Evolutionary conservation across 2,888 invertebrate genomes (phyloP), one percentile per base, ranked within the genome.

Genomic region (Drosophila nigricruria): DNA sequence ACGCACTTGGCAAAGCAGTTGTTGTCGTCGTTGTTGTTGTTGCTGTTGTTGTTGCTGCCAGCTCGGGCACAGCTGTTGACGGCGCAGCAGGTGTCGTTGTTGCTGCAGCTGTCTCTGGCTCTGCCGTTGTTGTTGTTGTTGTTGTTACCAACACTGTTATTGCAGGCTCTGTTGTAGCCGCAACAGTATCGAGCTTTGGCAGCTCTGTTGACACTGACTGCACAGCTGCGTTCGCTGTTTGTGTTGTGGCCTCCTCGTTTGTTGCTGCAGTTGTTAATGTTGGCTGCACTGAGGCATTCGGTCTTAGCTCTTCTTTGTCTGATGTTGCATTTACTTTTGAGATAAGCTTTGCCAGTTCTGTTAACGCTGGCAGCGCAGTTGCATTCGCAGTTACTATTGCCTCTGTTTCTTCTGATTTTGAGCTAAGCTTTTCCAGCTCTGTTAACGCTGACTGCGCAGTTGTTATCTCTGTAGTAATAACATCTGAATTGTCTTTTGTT

Each of bases 61-160:
- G 40, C 53, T 60, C 60, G n/a, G 68, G 42, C 50, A 57, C 72
- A 81, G 70, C 70, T 73, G 80, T 65, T 70, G 65, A n/a, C 49
- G 59, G 32, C 50, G 50, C 47, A n/a, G 27, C 53, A 42, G 43
- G 40, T 54, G 49, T 63, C 32, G 18, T 18, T 49, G 59, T 66
- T 61, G 53, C 42, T 70, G 68, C 75, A 58, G 67, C 52, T 53
- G 60, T 60, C 38, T 52, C 54, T 38, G 63, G 32, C 45, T 36
- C 32, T 20, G 18, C 6, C 43, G 50, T 40, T 25, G 25, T 52
- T 63, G 30, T 14, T 9, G 61, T 54, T 42, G 27, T 12, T 30
- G 53, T 47, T 34, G 20, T 23, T 23, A n/a, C 25, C 12, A 18
- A 3, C 30, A 56, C 36, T 53, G n/a, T 36, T 53, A 53, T 36